Percentiles rank a stretch among this genome's conserved stretches.
Conservation (phyloP, 2,888 invertebrate species). For the Himalopsyche kuldschensis region DNA sequence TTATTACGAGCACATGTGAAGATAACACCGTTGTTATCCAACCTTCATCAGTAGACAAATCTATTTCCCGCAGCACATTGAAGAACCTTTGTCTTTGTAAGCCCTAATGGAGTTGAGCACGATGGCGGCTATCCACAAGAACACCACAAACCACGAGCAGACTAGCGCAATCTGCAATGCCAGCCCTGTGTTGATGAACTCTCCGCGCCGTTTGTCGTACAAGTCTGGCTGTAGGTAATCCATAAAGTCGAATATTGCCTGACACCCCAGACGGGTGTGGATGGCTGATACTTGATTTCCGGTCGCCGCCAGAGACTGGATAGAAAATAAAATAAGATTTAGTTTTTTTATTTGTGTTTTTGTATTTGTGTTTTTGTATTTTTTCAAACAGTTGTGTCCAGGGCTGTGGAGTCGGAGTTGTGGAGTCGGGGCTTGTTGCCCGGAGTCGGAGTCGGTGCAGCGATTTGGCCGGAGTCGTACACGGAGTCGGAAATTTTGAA, state of each 20-base stretch:
- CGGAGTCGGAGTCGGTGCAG: too few relatives aligned
- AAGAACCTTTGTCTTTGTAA: constrained; percentile 51
- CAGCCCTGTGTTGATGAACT: constrained; percentile 72
- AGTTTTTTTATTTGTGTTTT: too few relatives aligned
- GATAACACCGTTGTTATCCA: too few relatives aligned
- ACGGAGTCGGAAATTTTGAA: too few relatives aligned
- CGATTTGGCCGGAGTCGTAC: too few relatives aligned
- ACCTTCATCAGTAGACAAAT: too few relatives aligned
- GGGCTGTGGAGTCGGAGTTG: too few relatives aligned
- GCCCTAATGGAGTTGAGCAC: constrained; percentile 60
- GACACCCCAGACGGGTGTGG: constrained; percentile 69
- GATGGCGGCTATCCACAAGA: constrained; percentile 58
- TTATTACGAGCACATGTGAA: too few relatives aligned
- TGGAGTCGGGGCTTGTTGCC: too few relatives aligned
- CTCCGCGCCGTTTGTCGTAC: constrained; percentile 65
- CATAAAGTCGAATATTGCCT: constrained; percentile 80
- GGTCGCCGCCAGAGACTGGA: constrained; percentile 54
- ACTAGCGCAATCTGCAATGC: constrained; percentile 68
- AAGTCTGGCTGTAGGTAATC: constrained; percentile 76
- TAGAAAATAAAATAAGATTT: not conserved
- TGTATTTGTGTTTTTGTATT: too few relatives aligned
- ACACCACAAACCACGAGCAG: constrained; percentile 64
- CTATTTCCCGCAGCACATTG: constrained; percentile 51
- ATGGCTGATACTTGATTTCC: constrained; percentile 65
- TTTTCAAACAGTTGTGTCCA: too few relatives aligned